Percentiles rank a stretch among this genome's conserved stretches.
phyloP scores from a whole-genome alignment of 2,797 vertebrate species.

The Calcarius lapponicus region DNA sequence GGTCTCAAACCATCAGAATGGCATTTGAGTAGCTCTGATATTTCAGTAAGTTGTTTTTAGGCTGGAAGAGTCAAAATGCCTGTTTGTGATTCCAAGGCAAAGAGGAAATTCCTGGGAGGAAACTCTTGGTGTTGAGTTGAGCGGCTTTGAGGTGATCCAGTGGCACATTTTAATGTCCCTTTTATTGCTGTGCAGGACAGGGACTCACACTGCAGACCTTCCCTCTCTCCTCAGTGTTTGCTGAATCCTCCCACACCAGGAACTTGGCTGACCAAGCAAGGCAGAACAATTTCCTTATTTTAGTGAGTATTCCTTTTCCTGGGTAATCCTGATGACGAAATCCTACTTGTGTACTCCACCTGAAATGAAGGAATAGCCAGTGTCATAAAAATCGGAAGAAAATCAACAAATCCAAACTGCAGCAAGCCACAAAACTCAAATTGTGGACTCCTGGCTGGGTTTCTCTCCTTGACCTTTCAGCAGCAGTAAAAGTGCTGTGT shows the following conservation, averaged over 20 bases:
- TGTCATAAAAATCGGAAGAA: neutral
- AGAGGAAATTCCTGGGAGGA: neutral
- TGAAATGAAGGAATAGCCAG: neutral
- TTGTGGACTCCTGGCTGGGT: neutral
- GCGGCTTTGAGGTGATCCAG: neutral
- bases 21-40: neutral
- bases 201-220: neutral
- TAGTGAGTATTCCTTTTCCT: neutral
- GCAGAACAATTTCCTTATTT: neutral
- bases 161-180: neutral
- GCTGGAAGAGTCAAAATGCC: neutral
- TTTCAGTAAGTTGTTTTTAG: neutral
- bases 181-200: neutral
- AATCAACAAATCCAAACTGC: neutral
- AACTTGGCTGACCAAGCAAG: neutral
- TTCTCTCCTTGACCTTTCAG: neutral
- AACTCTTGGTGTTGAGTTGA: fast-evolving
- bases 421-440: neutral
- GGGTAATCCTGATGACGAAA: neutral
- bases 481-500: neutral
- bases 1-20: neutral
- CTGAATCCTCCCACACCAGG: neutral
- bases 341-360: neutral
- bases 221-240: fast-evolving
- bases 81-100: neutral